A percentile compares a stretch with the other conserved stretches of the same genome.
These are phyloP conservation scores for Dipodomys merriami DNA, from an alignment of 2,113 vertebrate genomes.

Conservation along the genomic window DNA sequence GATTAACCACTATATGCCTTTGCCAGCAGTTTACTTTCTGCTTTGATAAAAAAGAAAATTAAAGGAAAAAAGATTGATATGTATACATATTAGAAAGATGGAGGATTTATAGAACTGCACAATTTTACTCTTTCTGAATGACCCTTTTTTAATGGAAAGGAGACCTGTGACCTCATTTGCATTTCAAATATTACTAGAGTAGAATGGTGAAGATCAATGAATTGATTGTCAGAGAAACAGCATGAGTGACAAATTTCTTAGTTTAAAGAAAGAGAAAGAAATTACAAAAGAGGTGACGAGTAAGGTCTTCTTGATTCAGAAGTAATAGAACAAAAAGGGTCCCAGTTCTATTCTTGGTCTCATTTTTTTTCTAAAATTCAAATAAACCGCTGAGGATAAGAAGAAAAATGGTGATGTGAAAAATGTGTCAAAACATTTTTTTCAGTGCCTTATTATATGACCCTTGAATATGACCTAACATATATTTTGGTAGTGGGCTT, in stretches of 20 bases:
- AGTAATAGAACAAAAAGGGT: constrained; percentile 59
- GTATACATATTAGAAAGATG: constrained; percentile 51
- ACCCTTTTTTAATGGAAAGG: constrained; percentile 70
- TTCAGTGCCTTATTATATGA: constrained; percentile 30
- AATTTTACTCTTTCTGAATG: constrained; percentile 70
- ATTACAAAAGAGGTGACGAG: constrained; percentile 50
- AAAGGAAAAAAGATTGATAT: constrained; percentile 45
- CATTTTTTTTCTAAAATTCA: constrained; percentile 67
- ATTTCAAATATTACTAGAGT: constrained; percentile 80
- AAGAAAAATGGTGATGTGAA: constrained; percentile 60
- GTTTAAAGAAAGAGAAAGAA: constrained; percentile 65
- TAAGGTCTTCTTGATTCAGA: constrained; percentile 21
- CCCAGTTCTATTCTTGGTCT: constrained; percentile 46
- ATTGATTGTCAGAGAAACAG: constrained; percentile 81
- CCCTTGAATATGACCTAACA: constrained; percentile 3
- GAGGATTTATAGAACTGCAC: constrained; percentile 53
- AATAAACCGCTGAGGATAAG: constrained; percentile 40
- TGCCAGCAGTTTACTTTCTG: constrained; percentile 58
- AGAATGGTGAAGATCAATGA: constrained; percentile 80
- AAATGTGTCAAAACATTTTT: constrained; percentile 42
- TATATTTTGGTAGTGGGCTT: constrained; percentile 5
- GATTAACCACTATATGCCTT: constrained; percentile 52
- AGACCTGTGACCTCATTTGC: constrained; percentile 81
- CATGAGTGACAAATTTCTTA: constrained; percentile 76
- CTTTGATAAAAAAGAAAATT: constrained; percentile 60